Base-by-base conservation (phyloP, 2,113 vertebrate species). In the Upupa epops region DNA sequence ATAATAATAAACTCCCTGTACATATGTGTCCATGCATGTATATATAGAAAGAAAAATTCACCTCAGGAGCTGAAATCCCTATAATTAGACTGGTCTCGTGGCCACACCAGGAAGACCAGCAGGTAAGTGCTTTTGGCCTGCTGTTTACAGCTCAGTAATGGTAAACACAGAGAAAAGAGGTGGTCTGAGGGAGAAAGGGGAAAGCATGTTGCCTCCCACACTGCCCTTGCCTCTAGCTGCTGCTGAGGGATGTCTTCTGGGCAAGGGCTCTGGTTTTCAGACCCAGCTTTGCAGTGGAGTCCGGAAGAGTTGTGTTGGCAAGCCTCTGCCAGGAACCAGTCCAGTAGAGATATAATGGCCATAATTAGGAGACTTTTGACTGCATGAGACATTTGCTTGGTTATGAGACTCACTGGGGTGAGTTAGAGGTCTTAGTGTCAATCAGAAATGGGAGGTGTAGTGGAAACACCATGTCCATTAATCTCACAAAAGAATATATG, bases 1-100 rank as follows among this genome's bases (percentile, higher is more conserved):
- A 70, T 94, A 93, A 93, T 76, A 94, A 95, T 91, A 93, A 96
- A 87, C 55, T 82, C 9, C 1, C 34, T 56, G 74, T 74, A 90
- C 86, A 92, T 64, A 88, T 92, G 87, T 79, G 45, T 46, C 9
- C 14, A 86, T 51, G 52, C 11, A 79, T 55, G 37, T 82, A 82
- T 71, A n/a, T 36, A 72, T 2, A 85, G 51, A 81, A 86, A 34
- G 16, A 49, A 12, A 45, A 69, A 37, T 82, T 73, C 16, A 32
- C 92, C n/a, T 52, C n/a, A 59, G 66, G 29, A 60, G 25, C 19
- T 60, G n/a, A 64, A 29, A 54, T 14, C 8, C 49, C 42, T 40
- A 1, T 15, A 74, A 88, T 88, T 64, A 64, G 15, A 2, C 2
- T 21, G 32, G 26, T 75, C 32, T 83, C 51, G 26, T 3, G 11